Base-by-base conservation (phyloP, 2,797 vertebrate species). In the Percopsis omiscomaycus region DNA sequence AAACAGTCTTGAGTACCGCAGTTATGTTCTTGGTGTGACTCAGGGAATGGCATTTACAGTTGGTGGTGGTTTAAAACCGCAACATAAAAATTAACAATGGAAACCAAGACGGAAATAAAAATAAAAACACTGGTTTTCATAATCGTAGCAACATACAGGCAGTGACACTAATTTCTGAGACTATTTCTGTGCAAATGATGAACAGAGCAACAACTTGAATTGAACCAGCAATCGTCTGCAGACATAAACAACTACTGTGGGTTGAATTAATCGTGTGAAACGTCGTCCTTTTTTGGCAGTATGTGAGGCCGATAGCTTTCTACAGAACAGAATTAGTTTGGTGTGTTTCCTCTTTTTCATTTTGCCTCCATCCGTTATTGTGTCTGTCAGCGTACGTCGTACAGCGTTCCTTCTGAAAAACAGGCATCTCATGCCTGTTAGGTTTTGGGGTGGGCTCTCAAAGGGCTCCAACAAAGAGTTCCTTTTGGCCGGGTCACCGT, bases 191-290 rank as follows among this genome's bases (percentile, higher is more conserved):
- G 96, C 96, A 99, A 97, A 97, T 95, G 93, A 98, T 92, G 37
- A 96, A 96, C 94, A 96, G 95, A 97, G 94, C 95, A 96, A 98
- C 95, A 95, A 97, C 93, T 95, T 95, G 94, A 98, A 95, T 94
- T 96, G 95, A 96, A 96, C 94, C 96, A 96, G 95, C 95, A 98
- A 97, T 96, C 94, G 95, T 96, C 94, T 95, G 95, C 96, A 96
- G 84, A 96, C 94, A 94, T 94, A 92, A 91, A 96, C 94, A 94
- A 95, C 97, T 96, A 98, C 94, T 91, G 95, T 94, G 94, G 94
- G 92, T 92, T 93, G 94, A 96, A 96, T 98, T 96, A 99, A 96
- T 97, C 97, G 96, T 94, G 95, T 94, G 95, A 98, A 95, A 96
- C 91, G 78, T 95, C 95, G 95, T 78, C 80, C 88, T 90, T 97